A percentile compares a stretch with the other conserved stretches of the same genome.
Evolutionary conservation across 2,113 vertebrate genomes (phyloP).

Genomic region (Podocnemis expansa): DNA sequence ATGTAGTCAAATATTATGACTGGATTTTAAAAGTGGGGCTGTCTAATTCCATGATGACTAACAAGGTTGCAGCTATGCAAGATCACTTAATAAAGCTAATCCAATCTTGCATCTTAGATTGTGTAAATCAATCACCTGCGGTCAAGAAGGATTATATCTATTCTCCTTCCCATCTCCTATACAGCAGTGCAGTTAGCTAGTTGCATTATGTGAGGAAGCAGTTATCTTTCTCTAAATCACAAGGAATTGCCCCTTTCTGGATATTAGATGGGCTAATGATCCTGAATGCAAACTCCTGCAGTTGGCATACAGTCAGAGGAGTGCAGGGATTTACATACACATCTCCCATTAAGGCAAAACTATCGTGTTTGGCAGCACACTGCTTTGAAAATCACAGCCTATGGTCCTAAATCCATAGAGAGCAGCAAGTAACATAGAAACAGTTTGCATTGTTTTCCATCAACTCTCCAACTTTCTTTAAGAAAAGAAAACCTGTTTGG

Average conservation of each 20-base stretch:
- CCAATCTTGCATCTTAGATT: background rate
- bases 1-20: background rate
- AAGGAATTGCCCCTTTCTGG: background rate
- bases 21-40: background rate
- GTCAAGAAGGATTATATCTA: background rate
- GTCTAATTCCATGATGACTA: background rate
- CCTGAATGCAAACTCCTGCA: background rate
- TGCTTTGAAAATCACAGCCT: background rate
- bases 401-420: background rate
- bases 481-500: background rate
- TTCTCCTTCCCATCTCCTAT: background rate
- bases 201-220: background rate
- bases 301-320: background rate
- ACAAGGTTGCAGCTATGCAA: background rate
- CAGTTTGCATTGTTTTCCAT: too few relatives aligned
- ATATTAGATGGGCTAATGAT: background rate
- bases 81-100: background rate
- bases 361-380: background rate
- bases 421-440: background rate
- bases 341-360: background rate
- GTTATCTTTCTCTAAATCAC: background rate
- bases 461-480: background rate
- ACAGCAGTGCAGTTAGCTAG: background rate
- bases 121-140: background rate
- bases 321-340: background rate